phyloP scores from a whole-genome alignment of 2,113 vertebrate species.

The Garra rufa region DNA sequence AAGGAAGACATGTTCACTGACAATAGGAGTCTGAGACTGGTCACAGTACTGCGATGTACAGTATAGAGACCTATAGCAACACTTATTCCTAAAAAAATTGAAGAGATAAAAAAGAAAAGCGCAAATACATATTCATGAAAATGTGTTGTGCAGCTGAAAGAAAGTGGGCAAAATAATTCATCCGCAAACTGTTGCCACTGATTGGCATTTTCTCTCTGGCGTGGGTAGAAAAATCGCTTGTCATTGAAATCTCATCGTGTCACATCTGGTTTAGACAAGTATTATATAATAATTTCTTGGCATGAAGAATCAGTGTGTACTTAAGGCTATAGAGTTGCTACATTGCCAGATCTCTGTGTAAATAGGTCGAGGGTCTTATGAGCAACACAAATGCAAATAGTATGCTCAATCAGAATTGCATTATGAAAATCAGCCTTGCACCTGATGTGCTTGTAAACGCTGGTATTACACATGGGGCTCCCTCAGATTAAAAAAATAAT shows the following conservation, averaged over 20 bases:
- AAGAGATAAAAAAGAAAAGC: background rate
- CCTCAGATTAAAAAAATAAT: background rate
- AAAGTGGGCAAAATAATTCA: background rate
- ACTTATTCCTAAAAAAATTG: background rate
- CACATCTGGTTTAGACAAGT: background rate
- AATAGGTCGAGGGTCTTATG: constrained; percentile 1
- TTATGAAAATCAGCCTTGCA: constrained; percentile 30
- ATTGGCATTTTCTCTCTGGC: background rate
- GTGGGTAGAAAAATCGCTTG: background rate
- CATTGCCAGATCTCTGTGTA: background rate
- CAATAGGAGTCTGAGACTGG: background rate
- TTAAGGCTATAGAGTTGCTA: background rate
- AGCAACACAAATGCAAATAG: constrained; percentile 26
- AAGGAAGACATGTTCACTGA: background rate
- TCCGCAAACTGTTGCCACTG: background rate
- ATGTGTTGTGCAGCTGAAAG: background rate
- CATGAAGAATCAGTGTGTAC: background rate
- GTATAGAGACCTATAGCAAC: background rate
- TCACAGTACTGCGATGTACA: background rate
- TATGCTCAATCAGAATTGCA: constrained; percentile 8
- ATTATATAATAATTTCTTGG: background rate
- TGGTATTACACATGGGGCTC: background rate
- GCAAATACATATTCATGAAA: background rate
- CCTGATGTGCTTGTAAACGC: constrained; percentile 23
- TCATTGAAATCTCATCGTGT: background rate